These are phyloP conservation scores for Scarus forsteni DNA, from an alignment of 2,797 vertebrate genomes.

Conservation along the genomic window DNA sequence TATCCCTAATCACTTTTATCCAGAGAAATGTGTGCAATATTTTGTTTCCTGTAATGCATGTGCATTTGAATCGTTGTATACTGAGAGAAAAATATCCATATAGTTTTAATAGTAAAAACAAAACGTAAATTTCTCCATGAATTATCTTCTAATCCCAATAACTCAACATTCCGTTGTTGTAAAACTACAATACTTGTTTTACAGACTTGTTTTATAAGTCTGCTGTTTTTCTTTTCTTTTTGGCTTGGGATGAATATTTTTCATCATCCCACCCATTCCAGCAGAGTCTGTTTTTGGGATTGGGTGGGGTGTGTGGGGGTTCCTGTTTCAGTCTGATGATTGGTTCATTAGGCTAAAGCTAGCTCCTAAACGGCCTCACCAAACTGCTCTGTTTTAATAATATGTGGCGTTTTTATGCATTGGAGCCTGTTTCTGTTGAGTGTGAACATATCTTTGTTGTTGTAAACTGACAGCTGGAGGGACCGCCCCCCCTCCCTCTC, in stretches of 20 bases:
- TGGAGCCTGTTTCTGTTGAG: constrained; percentile 41
- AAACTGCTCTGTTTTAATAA: constrained; percentile 49
- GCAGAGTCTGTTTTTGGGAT: constrained; percentile 39
- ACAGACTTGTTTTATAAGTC: constrained; percentile 99
- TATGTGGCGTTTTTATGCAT: constrained; percentile 56
- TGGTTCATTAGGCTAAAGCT: constrained; percentile 38
- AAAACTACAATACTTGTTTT: constrained; percentile 87
- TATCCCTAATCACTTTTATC: constrained; percentile 81
- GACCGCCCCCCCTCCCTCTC: not conserved
- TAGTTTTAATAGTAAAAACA: constrained; percentile 86
- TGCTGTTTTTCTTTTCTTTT: constrained; percentile 79
- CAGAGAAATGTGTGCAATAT: constrained; percentile 92
- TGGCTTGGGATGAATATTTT: constrained; percentile 70
- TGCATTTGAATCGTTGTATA: constrained; percentile 91
- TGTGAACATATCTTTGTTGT: constrained; percentile 40
- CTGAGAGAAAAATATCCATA: constrained; percentile 74
- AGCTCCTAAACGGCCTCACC: constrained; percentile 36
- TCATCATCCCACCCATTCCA: constrained; percentile 32
- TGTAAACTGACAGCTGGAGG: constrained; percentile 46
- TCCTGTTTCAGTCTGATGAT: constrained; percentile 18
- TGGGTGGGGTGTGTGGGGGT: constrained; percentile 7
- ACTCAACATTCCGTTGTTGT: constrained; percentile 92
- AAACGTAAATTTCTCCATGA: constrained; percentile 42
- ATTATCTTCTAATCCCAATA: constrained; percentile 83
- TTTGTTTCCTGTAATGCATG: constrained; percentile 93